Evolutionary conservation across 2,113 vertebrate genomes (phyloP), one percentile per base, ranked within the genome.

Genomic region (Cavia aperea): DNA sequence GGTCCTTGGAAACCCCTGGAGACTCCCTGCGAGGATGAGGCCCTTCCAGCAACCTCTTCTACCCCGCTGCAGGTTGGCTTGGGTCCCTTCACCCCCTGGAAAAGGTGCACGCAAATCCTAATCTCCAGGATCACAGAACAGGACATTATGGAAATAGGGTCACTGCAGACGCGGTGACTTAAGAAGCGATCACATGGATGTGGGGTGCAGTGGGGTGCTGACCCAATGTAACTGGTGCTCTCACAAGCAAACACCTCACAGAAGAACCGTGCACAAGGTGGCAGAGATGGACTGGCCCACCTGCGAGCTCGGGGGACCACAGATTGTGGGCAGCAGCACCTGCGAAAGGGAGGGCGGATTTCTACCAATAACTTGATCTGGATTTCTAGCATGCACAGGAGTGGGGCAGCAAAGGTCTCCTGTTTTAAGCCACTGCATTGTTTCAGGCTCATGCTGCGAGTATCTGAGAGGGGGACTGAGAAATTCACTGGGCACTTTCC

Each of bases 251-350:
- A 51, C 14, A 31, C 18, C 73, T 12, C 23, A 23, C 3, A 29
- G 18, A 73, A 11, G 9, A 11, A 5, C 33, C 19, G 7, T 7
- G 43, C 62, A 46, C 51, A 23, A 39, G 29, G 63, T 3, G 7
- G 18, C 0, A 18, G 43, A 68, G 60, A 36, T 1, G 1, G 51
- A 19, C 43, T 16, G n/a, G 18, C 2, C 24, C 24, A 13, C 36
- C 88, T 21, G 18, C 39, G 56, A n/a, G 36, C 39, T 13, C 16
- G 16, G 87, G 23, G 6, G 18, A 3, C 21, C 7, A 7, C 16
- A 5, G 29, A 63, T 11, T 79, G 31, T 7, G 1, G 7, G 49
- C 77, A 43, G 49, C 31, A 5, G 16, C 29, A 72, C 43, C 46
- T 31, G 26, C 2, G 15, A 51, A 14, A 18, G 16, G 21, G 26